Percentiles rank a stretch among this genome's conserved stretches.
Conservation (phyloP, 2,888 invertebrate species). For the Melanotus villosus region DNA sequence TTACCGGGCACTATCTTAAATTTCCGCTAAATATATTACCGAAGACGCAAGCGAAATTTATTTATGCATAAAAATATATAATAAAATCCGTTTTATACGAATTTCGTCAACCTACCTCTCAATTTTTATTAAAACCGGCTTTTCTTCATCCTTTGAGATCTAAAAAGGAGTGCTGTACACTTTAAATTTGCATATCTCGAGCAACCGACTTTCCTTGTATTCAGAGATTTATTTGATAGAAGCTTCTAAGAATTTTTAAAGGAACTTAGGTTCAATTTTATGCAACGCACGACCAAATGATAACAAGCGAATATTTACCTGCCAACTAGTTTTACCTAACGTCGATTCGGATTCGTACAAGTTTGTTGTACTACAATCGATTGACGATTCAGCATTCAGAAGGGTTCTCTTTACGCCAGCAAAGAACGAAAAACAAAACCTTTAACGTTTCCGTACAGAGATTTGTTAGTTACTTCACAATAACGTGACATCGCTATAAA, state of each 20-base stretch:
- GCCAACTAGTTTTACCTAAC: neutral
- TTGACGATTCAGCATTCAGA: too few species aligned
- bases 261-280: neutral
- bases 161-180: slow-evolving; percentile 6
- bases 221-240: slow-evolving; percentile 13
- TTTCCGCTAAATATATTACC: slow-evolving; percentile 2
- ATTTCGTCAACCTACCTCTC: neutral
- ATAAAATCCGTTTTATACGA: neutral
- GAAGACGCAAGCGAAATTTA: neutral
- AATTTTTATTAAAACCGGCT: slow-evolving; percentile 17
- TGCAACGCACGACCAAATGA: neutral
- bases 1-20: neutral
- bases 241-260: slow-evolving; percentile 11
- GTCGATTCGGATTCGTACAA: too few species aligned
- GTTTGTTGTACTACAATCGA: too few species aligned
- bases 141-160: slow-evolving; percentile 8
- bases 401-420: too few species aligned
- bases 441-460: too few species aligned
- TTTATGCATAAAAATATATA: neutral
- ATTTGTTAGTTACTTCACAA: too few species aligned
- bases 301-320: neutral
- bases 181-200: slow-evolving; percentile 17
- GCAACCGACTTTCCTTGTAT: slow-evolving; percentile 1
- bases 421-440: too few species aligned
- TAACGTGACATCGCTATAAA: too few species aligned